Conservation (phyloP, 2,113 vertebrate genomes). For the Seriola rivoliana region DNA sequence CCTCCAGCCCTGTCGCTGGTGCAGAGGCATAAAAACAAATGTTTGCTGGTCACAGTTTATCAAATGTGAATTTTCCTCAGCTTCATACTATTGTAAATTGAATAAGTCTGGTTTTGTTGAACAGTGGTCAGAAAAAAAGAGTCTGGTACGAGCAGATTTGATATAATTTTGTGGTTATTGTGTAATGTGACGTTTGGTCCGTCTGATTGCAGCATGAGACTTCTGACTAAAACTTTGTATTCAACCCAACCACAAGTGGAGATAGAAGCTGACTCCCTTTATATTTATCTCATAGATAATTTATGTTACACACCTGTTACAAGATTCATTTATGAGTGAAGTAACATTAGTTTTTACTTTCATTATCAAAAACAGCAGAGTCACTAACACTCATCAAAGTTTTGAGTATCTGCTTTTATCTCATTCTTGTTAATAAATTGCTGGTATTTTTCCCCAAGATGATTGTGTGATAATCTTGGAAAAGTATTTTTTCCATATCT, state of each 20-base stretch:
- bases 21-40: neutral
- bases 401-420: neutral
- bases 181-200: neutral
- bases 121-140: neutral
- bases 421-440: neutral
- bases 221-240: neutral
- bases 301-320: neutral
- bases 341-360: neutral
- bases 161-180: neutral
- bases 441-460: neutral
- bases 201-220: neutral
- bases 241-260: neutral
- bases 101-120: neutral
- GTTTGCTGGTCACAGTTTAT: neutral
- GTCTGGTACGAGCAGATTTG: neutral
- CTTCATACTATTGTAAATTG: neutral
- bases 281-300: neutral
- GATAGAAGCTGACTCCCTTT: neutral
- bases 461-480: neutral
- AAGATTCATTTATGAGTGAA: too few relatives aligned
- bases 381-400: neutral
- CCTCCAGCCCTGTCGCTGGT: too few relatives aligned
- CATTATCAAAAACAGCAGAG: neutral
- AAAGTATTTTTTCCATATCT: neutral
- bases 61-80: neutral